Conservation (phyloP, 2,888 invertebrate species). For the Heliconius erato region DNA sequence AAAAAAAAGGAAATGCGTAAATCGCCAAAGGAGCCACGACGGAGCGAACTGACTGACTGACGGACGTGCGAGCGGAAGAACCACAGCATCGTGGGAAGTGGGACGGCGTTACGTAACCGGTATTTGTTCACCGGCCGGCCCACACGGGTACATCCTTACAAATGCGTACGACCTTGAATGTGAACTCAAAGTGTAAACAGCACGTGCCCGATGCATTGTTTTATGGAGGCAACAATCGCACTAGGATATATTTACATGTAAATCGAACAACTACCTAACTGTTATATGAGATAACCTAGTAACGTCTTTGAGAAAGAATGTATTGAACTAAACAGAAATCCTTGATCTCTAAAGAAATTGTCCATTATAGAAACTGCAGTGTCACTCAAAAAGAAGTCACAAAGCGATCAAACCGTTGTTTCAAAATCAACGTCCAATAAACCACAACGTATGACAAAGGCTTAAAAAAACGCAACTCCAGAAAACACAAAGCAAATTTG, state of each 20-base stretch:
- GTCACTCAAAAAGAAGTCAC: background rate
- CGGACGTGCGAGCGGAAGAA: conserved; percentile 65
- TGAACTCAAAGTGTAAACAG: conserved; percentile 85
- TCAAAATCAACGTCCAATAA: conserved; percentile 4
- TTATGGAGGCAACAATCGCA: conserved; percentile 68
- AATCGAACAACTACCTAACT: conserved; percentile 38
- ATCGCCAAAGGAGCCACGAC: conserved; percentile 64
- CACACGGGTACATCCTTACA: conserved; percentile 85
- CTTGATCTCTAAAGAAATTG: background rate
- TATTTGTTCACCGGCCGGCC: conserved; percentile 82
- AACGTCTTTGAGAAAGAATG: background rate
- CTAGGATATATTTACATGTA: conserved; percentile 51
- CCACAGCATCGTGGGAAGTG: conserved; percentile 80
- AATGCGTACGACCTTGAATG: conserved; percentile 85
- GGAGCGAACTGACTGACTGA: conserved; percentile 18
- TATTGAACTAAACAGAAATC: background rate
- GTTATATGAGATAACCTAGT: background rate
- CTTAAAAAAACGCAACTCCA: background rate
- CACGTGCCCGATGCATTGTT: conserved; percentile 85
- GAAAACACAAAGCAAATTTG: background rate
- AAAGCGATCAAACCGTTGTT: background rate
- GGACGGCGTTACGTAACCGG: conserved; percentile 83
- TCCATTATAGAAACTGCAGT: background rate
- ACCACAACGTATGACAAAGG: background rate
- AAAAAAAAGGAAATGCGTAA: conserved; percentile 58